A percentile compares a stretch with the other conserved stretches of the same genome.
Evolutionary conservation across 2,113 vertebrate species (phyloP).

Genomic region (Platichthys stellatus): DNA sequence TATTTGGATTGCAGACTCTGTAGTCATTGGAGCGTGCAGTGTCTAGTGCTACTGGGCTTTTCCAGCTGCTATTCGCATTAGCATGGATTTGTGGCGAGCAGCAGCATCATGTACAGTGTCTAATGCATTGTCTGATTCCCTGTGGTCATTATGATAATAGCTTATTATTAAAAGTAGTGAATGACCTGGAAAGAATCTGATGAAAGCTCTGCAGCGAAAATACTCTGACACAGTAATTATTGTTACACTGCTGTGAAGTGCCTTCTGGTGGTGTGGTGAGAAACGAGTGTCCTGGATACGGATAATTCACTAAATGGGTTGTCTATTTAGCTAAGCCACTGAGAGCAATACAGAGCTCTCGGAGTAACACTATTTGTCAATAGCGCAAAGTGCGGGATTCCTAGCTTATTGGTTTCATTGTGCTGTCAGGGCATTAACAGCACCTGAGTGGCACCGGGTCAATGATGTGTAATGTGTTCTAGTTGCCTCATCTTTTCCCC

Average conservation of each 20-base stretch:
- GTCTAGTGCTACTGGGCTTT: constrained; percentile 29
- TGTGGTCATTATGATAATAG: constrained; percentile 49
- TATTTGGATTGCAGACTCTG: constrained; percentile 5
- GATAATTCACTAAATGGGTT: constrained; percentile 23
- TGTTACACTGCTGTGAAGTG: constrained; percentile 18
- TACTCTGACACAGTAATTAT: constrained; percentile 53
- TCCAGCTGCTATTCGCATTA: constrained; percentile 16
- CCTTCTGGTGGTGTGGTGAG: constrained; percentile 25
- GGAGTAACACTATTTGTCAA: constrained; percentile 13
- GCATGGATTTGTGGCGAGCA: constrained; percentile 19
- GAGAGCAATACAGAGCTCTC: constrained; percentile 14
- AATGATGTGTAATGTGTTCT: constrained; percentile 60
- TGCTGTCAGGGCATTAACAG: constrained; percentile 37
- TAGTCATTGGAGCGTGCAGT: not conserved
- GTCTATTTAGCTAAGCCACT: constrained; percentile 29
- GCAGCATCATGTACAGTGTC: not conserved
- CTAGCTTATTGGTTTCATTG: constrained; percentile 53
- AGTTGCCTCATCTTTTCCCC: constrained; percentile 38
- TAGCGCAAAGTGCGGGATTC: constrained; percentile 15
- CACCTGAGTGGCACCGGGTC: constrained; percentile 44
- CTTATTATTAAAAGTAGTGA: constrained; percentile 62
- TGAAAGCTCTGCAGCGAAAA: constrained; percentile 41
- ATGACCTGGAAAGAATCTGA: constrained; percentile 60
- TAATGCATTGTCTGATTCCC: constrained; percentile 35
- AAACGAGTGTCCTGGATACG: constrained; percentile 31